Conservation (phyloP, 2,888 invertebrate genomes). For the Phortica magna region DNA sequence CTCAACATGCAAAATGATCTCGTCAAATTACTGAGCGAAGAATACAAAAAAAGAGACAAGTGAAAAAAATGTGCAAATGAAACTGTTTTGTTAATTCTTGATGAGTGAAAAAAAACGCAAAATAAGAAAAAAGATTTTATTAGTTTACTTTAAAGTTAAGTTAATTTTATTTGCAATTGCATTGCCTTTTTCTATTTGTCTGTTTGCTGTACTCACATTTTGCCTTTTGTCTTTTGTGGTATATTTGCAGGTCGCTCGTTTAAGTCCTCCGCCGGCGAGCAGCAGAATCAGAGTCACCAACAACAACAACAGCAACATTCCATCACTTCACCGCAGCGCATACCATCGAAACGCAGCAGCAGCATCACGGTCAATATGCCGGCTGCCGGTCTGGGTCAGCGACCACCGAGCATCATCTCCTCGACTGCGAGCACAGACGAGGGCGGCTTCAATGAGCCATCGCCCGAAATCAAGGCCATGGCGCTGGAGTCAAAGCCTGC, state of each 20-base stretch:
- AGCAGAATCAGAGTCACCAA: slow-evolving; percentile 23
- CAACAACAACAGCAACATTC: slow-evolving; percentile 57
- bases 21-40: slow-evolving; percentile 58
- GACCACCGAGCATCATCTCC: slow-evolving; percentile 84
- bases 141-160: no score
- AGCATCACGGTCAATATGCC: slow-evolving; percentile 83
- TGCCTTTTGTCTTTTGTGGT: not conserved
- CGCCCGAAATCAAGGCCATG: slow-evolving; percentile 79
- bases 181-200: not conserved
- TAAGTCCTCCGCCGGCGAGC: slow-evolving; percentile 45
- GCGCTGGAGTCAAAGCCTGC: no score
- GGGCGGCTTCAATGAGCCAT: slow-evolving; percentile 86
- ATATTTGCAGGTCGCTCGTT: slow-evolving; percentile 65
- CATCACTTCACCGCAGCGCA: slow-evolving; percentile 68
- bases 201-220: not conserved
- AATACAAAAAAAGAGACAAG: not conserved
- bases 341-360: slow-evolving; percentile 80
- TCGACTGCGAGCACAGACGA: slow-evolving; percentile 82
- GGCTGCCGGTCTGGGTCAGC: slow-evolving; percentile 82
- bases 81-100: no score
- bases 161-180: no score
- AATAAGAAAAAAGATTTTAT: no score
- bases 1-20: slow-evolving; percentile 72
- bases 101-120: no score
- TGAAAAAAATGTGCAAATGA: not conserved